A percentile compares a stretch with the other conserved stretches of the same genome.
Conservation (phyloP, 2,888 invertebrate genomes). For the Autographa gamma region DNA sequence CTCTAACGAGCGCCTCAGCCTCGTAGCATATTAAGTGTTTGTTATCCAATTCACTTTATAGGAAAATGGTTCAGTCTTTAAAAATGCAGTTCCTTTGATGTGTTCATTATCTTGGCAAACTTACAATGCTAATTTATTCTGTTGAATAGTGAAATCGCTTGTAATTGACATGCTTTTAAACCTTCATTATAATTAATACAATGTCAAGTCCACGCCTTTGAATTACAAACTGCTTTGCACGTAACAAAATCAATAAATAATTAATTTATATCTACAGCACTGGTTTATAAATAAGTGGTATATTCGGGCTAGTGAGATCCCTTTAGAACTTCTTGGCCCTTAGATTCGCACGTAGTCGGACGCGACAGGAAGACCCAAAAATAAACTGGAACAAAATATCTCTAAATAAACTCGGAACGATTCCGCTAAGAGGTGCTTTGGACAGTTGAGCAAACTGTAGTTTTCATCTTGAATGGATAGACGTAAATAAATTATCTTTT, state of each 20-base stretch:
- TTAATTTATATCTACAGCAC: not conserved
- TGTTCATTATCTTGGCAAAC: conserved; percentile 9
- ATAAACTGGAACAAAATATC: conserved; percentile 86
- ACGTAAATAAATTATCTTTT: conserved; percentile 34
- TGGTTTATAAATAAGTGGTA: not conserved
- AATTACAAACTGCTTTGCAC: not conserved
- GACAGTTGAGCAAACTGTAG: conserved; percentile 42
- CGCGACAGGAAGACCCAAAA: conserved; percentile 85
- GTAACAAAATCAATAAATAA: not conserved
- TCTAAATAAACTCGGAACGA: conserved; percentile 81
- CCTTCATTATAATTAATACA: conserved; percentile 6
- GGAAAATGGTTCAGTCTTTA: conserved; percentile 19
- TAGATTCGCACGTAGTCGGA: conserved; percentile 85
- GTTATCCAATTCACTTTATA: conserved; percentile 38
- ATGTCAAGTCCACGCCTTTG: not conserved
- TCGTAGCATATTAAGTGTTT: conserved; percentile 38
- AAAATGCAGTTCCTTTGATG: conserved; percentile 36
- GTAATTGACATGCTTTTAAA: conserved; percentile 15
- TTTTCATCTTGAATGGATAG: conserved; percentile 44
- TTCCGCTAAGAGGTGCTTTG: conserved; percentile 68
- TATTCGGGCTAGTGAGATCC: conserved; percentile 9
- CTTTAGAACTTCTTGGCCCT: conserved; percentile 71
- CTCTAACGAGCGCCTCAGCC: conserved; percentile 30
- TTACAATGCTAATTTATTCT: conserved; percentile 10
- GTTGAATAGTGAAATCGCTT: conserved; percentile 15